Conservation (phyloP, 2,888 invertebrate species). For the Leucophenga maculata region DNA sequence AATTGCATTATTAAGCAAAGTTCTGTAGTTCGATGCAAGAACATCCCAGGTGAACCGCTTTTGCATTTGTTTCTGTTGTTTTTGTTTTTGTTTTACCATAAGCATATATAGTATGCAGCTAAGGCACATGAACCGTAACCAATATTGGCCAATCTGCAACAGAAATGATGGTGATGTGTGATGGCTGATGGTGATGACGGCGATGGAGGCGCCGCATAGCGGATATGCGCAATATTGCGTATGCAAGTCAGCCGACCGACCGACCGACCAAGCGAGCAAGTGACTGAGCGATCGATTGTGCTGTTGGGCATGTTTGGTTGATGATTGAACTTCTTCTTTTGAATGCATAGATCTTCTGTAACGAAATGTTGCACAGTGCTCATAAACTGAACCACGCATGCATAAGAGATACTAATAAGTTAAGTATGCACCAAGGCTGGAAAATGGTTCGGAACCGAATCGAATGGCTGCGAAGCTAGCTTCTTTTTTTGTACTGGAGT, state of each 20-base stretch:
- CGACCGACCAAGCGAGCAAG: neutral
- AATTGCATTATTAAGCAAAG: constrained; percentile 45
- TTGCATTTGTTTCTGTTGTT: too few relatives aligned
- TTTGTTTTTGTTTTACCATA: too few relatives aligned
- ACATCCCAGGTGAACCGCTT: too few relatives aligned
- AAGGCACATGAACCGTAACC: constrained; percentile 68
- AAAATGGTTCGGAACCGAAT: too few relatives aligned
- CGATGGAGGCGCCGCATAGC: constrained; percentile 47
- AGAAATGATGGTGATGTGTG: too few relatives aligned
- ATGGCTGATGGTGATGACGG: neutral
- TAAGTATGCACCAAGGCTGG: too few relatives aligned
- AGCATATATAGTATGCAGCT: neutral
- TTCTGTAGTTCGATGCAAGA: constrained; percentile 30
- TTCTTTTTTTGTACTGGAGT: too few relatives aligned
- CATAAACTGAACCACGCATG: constrained; percentile 12
- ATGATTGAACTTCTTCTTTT: constrained; percentile 30
- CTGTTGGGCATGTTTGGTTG: constrained; percentile 13
- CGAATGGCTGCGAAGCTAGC: too few relatives aligned
- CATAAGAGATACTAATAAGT: neutral
- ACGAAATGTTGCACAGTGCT: too few relatives aligned
- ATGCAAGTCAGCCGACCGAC: constrained; percentile 20
- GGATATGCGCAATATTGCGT: constrained; percentile 67
- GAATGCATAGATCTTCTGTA: too few relatives aligned
- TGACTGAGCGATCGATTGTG: constrained; percentile 43
- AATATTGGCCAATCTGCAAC: constrained; percentile 64